phyloP scores from a whole-genome alignment of 2,888 invertebrate species.

The Alsophila aescularia region DNA sequence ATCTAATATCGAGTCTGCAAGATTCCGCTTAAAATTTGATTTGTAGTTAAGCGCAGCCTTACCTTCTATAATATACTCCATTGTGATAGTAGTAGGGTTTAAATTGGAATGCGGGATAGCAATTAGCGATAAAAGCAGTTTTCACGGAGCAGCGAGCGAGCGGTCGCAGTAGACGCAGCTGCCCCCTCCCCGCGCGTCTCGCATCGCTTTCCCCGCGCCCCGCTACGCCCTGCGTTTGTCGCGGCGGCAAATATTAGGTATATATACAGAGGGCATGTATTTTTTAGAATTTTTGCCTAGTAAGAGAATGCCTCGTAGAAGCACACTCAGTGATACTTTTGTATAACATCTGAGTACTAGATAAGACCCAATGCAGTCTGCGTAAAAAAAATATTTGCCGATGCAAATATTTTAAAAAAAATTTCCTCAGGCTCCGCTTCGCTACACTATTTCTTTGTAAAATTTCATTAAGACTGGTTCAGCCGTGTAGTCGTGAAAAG shows the following conservation, averaged over 20 bases:
- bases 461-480: too few relatives aligned
- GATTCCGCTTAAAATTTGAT: slow-evolving; percentile 13
- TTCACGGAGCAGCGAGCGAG: slow-evolving; percentile 68
- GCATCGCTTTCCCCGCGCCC: slow-evolving; percentile 49
- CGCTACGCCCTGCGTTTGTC: slow-evolving; percentile 73
- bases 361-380: too few relatives aligned
- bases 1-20: background rate
- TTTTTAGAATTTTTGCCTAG: background rate
- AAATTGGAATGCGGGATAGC: slow-evolving; percentile 41
- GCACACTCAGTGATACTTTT: too few relatives aligned
- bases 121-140: slow-evolving; percentile 70
- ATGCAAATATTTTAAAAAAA: too few relatives aligned
- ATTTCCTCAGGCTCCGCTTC: too few relatives aligned
- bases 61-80: slow-evolving; percentile 28
- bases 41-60: slow-evolving; percentile 3
- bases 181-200: slow-evolving; percentile 56
- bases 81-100: accelerated
- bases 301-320: slow-evolving; percentile 6
- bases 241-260: slow-evolving; percentile 61
- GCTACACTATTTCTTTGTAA: too few relatives aligned
- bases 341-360: too few relatives aligned
- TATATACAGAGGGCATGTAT: background rate
- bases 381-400: too few relatives aligned
- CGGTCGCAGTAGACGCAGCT: slow-evolving; percentile 80
- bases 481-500: too few relatives aligned